Conservation (phyloP, 2,113 vertebrate genomes). For the Macaca nemestrina region DNA sequence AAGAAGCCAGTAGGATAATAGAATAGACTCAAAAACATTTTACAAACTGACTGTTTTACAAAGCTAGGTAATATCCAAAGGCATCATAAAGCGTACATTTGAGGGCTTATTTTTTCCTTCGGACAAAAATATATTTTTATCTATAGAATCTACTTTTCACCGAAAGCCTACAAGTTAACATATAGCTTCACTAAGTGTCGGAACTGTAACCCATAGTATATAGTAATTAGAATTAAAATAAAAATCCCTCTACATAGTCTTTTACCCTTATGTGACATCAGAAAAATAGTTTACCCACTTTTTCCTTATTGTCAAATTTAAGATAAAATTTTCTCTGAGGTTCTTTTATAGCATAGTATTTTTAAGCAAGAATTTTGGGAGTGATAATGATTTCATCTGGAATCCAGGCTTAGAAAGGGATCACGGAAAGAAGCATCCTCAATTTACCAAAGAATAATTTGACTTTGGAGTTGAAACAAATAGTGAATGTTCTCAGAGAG, state of each 20-base stretch:
- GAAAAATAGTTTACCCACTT: background rate
- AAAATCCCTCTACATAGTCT: background rate
- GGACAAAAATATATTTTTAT: background rate
- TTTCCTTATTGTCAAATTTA: background rate
- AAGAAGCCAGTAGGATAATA: background rate
- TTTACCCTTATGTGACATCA: background rate
- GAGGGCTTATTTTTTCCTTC: background rate
- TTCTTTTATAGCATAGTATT: background rate
- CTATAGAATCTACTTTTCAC: background rate
- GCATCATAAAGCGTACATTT: background rate
- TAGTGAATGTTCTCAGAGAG: background rate
- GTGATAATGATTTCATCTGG: background rate
- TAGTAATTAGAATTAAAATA: background rate
- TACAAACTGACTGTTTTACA: background rate
- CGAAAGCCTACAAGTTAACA: background rate
- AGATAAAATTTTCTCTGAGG: background rate
- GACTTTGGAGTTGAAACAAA: background rate
- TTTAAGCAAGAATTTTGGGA: background rate
- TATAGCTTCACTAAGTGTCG: background rate
- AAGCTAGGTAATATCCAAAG: background rate
- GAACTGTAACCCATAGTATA: background rate
- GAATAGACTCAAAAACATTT: background rate
- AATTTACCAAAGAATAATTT: background rate
- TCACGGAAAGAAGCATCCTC: background rate
- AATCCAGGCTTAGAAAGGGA: background rate